Conservation (phyloP, 2,888 invertebrate species). For the Gymnoscelis rufifasciata region DNA sequence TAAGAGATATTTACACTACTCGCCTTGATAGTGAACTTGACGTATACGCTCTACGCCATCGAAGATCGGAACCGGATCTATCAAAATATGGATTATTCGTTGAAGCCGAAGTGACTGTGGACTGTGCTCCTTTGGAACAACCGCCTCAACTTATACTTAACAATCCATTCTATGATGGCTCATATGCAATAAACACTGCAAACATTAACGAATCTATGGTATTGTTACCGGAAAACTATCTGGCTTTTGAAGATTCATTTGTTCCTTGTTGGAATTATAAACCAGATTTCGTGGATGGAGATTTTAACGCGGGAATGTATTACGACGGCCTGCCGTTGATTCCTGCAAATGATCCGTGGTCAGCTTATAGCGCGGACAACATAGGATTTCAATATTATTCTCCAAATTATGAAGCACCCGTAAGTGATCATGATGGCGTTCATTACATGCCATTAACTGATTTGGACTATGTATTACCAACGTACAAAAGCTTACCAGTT, state of each 20-base stretch:
- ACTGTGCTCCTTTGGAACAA: constrained; percentile 52
- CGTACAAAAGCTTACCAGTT: constrained; percentile 65
- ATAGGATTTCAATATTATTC: constrained; percentile 60
- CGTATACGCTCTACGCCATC: constrained; percentile 43
- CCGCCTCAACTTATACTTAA: constrained; percentile 68
- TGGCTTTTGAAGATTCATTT: constrained; percentile 76
- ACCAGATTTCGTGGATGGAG: constrained; percentile 54
- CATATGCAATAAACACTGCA: constrained; percentile 55
- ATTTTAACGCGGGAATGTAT: constrained; percentile 54
- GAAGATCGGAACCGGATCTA: constrained; percentile 70
- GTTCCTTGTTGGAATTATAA: constrained; percentile 70
- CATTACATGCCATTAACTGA: constrained; percentile 68
- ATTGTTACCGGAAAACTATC: constrained; percentile 70
- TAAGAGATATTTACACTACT: constrained; percentile 58
- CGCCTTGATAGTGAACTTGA: constrained; percentile 48
- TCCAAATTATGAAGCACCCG: constrained; percentile 54
- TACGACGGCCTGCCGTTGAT: constrained; percentile 64
- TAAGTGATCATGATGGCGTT: constrained; percentile 49
- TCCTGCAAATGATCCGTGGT: constrained; percentile 70
- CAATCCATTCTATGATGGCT: constrained; percentile 73
- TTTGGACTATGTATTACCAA: constrained; percentile 68
- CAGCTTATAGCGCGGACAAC: constrained; percentile 56
- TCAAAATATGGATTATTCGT: constrained; percentile 64
- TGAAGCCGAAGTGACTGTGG: constrained; percentile 61
- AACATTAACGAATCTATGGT: constrained; percentile 57